Evolutionary conservation across 2,797 vertebrate genomes (phyloP), one percentile per base, ranked within the genome.

Genomic region (Onychomys leucogaster): DNA sequence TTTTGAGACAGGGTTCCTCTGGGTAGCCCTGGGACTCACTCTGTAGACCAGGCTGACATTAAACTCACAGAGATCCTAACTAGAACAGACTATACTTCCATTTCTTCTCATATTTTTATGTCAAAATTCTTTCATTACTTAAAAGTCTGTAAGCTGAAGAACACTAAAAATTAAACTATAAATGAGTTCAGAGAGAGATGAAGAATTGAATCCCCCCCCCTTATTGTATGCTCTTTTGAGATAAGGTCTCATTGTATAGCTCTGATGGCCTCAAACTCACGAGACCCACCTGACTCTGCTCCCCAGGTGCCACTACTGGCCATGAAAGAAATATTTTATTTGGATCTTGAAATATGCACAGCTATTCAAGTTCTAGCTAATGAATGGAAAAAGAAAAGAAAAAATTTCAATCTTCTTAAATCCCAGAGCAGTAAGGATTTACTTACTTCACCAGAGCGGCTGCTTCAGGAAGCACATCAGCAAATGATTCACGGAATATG

Each of bases 391-490:
- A 5, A 14, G 2, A 92, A 93, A 92, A 32, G 23, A 93, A 92
- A 37, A 83, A 61, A 41, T 94, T 32, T 52, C 5, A 61, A 89
- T 83, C 61, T 84, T 94, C 37, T 84, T 65, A 91, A 57, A 84
- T 71, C 49, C 23, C 80, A 82, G n/a, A 93, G 83, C 63, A 77
- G 34, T 59, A 93, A 90, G 41, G 89, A 97, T 95, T 78, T 55
- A 99, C 99, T 99, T 96, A 99, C 99, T 99, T 99, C 97, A 99
- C 99, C 89, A 99, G 98, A 10, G 99, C 99, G 23, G 99, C 99
- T 0, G 99, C 99, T 91, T 99, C 99, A 0, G 99, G 99, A 10
- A 99, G 99, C 88, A 99, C 99, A 4, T 99, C 99, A 0, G 99
- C 99, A 27, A 99, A 99, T 0, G 99, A 97, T 12, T 99, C 98